A percentile compares a stretch with the other conserved stretches of the same genome.
Evolutionary conservation across 2,113 vertebrate genomes (phyloP).

Genomic region (Condylura cristata): DNA sequence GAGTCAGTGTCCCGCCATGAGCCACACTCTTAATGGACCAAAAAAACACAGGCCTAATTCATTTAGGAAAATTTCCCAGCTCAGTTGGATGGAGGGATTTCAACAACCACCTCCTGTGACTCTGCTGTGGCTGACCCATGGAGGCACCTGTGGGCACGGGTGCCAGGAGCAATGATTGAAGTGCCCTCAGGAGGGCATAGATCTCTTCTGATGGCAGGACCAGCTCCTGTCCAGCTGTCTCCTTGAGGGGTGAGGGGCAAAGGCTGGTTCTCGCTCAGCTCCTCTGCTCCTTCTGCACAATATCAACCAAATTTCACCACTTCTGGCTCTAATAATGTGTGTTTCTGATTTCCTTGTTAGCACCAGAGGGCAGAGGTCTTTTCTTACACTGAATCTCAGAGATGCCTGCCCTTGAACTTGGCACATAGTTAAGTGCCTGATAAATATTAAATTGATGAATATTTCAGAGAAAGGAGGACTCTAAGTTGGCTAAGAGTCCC

Average conservation of each 20-base stretch:
- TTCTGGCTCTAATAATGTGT: background rate
- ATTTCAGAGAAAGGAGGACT: background rate
- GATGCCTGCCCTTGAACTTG: background rate
- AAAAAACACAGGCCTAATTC: background rate
- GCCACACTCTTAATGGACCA: background rate
- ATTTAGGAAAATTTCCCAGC: background rate
- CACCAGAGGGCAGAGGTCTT: background rate
- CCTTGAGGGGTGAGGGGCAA: background rate
- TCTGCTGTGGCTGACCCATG: background rate
- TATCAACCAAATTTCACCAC: background rate
- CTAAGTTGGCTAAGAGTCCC: background rate
- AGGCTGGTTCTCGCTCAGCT: background rate
- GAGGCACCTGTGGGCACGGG: background rate
- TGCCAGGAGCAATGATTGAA: background rate
- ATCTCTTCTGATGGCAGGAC: accelerated
- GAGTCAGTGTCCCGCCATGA: background rate
- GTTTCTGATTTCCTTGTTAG: background rate
- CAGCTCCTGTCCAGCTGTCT: background rate
- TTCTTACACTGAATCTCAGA: background rate
- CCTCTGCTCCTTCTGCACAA: background rate
- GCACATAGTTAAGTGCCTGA: background rate
- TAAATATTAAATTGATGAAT: background rate
- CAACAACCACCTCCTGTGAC: background rate
- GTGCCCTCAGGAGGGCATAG: background rate
- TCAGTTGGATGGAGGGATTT: background rate